Percentiles rank a stretch among this genome's conserved stretches.
Conservation (phyloP, 1,140 invertebrate species). For the Pseudomyrmex flavicornis region DNA sequence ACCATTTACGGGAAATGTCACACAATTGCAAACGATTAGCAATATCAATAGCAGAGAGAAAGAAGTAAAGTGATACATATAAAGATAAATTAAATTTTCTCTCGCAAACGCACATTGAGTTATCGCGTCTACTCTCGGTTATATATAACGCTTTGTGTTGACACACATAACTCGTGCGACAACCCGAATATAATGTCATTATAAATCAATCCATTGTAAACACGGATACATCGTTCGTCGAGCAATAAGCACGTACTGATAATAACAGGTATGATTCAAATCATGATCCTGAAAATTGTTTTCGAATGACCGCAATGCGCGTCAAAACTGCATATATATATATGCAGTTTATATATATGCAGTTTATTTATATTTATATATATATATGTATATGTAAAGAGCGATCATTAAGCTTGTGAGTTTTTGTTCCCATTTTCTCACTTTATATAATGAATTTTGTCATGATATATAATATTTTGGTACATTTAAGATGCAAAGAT, state of each 20-base stretch:
- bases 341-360: too few species aligned
- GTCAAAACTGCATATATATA: not conserved
- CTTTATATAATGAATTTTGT: slow-evolving; percentile 1
- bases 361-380: too few species aligned
- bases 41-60: not conserved
- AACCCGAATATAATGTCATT: slow-evolving; percentile 47
- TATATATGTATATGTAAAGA: not conserved
- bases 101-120: not conserved
- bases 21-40: not conserved
- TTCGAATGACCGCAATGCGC: not conserved
- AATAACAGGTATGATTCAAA: slow-evolving; percentile 24
- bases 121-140: slow-evolving; percentile 11
- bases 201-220: slow-evolving; percentile 47
- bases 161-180: slow-evolving; percentile 25
- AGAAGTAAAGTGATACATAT: not conserved
- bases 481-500: not conserved
- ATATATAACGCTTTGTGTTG: slow-evolving; percentile 2
- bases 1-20: not conserved
- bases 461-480: slow-evolving; percentile 9
- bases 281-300: not conserved
- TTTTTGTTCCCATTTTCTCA: slow-evolving; percentile 1
- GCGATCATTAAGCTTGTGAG: not conserved
- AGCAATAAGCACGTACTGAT: slow-evolving; percentile 3
- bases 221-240: slow-evolving; percentile 17
- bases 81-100: slow-evolving; percentile 39